Percentiles rank a stretch among this genome's conserved stretches.
phyloP scores from a whole-genome alignment of 2,888 invertebrate genomes.

The Odontocolon sp. region DNA sequence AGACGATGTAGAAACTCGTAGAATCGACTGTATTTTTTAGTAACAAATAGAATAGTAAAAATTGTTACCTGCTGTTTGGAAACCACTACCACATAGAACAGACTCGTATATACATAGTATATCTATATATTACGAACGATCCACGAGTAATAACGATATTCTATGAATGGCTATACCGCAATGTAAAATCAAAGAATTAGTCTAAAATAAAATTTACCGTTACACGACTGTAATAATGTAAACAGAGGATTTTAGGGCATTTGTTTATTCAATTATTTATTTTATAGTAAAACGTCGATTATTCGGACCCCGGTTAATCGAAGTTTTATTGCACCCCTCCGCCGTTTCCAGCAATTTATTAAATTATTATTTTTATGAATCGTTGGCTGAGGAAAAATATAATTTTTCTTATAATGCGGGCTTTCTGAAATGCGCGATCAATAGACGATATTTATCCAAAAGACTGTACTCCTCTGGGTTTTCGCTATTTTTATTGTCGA shows the following conservation, averaged over 20 bases:
- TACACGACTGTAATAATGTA: constrained; percentile 60
- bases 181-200: constrained; percentile 78
- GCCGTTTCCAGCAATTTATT: background rate
- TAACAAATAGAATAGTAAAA: constrained; percentile 68
- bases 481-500: constrained; percentile 79
- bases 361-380: background rate
- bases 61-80: constrained; percentile 76
- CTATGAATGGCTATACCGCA: constrained; percentile 79
- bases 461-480: constrained; percentile 80
- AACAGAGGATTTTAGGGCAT: constrained; percentile 1
- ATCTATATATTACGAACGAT: constrained; percentile 70
- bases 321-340: too few species aligned
- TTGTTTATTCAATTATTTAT: constrained; percentile 7
- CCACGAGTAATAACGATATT: constrained; percentile 73
- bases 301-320: background rate
- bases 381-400: background rate
- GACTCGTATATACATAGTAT: constrained; percentile 55
- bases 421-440: constrained; percentile 75
- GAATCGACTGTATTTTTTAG: constrained; percentile 77
- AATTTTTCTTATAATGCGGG: constrained; percentile 55
- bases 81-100: constrained; percentile 62
- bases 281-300: background rate
- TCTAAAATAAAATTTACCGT: constrained; percentile 76
- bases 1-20: constrained; percentile 63
- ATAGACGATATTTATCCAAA: constrained; percentile 74